A percentile compares a stretch with the other conserved stretches of the same genome.
phyloP scores from a whole-genome alignment of 1,140 invertebrate species.

The Drosophila sproati region DNA sequence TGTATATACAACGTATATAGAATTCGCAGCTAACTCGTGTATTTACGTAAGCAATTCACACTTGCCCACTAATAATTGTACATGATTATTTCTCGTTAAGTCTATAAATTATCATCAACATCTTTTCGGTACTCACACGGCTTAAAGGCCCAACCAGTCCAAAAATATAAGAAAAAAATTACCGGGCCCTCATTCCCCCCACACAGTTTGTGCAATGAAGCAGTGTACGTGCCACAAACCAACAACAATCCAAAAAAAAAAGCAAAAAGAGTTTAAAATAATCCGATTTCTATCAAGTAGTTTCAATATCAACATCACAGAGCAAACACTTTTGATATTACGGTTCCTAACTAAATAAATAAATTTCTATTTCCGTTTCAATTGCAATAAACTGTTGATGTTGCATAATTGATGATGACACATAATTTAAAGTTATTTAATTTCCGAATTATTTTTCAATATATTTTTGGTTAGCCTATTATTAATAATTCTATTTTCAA shows the following conservation, averaged over 20 bases:
- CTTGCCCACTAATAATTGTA: slow-evolving; percentile 73
- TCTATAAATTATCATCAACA: slow-evolving; percentile 72
- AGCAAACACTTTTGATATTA: slow-evolving; percentile 9
- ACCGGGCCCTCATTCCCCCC: neutral
- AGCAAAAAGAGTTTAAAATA: neutral
- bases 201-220: slow-evolving; percentile 28
- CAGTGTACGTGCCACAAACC: slow-evolving; percentile 15
- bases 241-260: neutral
- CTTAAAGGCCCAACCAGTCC: slow-evolving; percentile 4
- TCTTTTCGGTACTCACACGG: slow-evolving; percentile 25
- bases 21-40: slow-evolving; percentile 56
- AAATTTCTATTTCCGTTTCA: slow-evolving; percentile 3
- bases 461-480: neutral
- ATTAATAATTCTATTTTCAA: too few relatives aligned
- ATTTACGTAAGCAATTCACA: slow-evolving; percentile 65
- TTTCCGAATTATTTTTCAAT: neutral
- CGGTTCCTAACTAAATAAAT: neutral
- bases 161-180: neutral
- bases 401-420: slow-evolving; percentile 25
- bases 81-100: slow-evolving; percentile 81
- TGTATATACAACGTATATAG: slow-evolving; percentile 38
- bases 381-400: neutral
- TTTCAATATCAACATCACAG: slow-evolving; percentile 12
- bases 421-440: too few relatives aligned
- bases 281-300: slow-evolving; percentile 4